phyloP scores from a whole-genome alignment of 2,113 vertebrate genomes.

The Phylloscopus whistleri region DNA sequence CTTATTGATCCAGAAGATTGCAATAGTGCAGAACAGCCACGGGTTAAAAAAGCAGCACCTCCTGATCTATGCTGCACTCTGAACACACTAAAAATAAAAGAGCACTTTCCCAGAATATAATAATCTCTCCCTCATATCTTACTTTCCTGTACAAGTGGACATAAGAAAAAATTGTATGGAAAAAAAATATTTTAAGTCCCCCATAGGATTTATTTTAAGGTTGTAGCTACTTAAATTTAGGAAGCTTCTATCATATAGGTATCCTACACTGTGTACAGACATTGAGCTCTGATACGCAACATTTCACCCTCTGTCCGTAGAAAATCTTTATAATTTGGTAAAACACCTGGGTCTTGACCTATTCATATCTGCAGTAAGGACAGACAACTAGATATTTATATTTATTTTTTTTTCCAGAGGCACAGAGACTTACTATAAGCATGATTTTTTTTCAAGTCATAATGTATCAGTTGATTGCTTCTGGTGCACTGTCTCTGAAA shows the following conservation, averaged over 20 bases:
- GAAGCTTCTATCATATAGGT: not conserved
- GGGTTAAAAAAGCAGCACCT: not conserved
- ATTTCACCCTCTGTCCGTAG: not conserved
- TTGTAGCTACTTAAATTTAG: not conserved
- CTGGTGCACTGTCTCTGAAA: not conserved
- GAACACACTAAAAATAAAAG: not conserved
- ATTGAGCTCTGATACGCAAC: not conserved
- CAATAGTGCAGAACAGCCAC: not conserved
- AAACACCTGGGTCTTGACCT: not conserved
- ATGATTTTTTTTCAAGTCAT: not conserved
- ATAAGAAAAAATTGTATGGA: not conserved
- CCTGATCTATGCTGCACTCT: not conserved
- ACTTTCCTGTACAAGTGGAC: not conserved
- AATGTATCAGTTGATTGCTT: not conserved
- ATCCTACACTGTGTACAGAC: not conserved
- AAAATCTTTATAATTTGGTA: not conserved
- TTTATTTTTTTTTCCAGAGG: too few species aligned
- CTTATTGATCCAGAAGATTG: not conserved
- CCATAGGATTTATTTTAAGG: not conserved
- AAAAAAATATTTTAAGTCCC: not conserved
- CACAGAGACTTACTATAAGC: not conserved
- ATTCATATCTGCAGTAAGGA: not conserved
- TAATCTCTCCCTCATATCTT: not conserved
- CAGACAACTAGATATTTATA: not conserved
- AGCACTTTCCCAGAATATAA: not conserved